Evolutionary conservation across 2,888 invertebrate species (phyloP), one percentile per base, ranked within the genome.

Genomic region (Tenthredo livida): DNA sequence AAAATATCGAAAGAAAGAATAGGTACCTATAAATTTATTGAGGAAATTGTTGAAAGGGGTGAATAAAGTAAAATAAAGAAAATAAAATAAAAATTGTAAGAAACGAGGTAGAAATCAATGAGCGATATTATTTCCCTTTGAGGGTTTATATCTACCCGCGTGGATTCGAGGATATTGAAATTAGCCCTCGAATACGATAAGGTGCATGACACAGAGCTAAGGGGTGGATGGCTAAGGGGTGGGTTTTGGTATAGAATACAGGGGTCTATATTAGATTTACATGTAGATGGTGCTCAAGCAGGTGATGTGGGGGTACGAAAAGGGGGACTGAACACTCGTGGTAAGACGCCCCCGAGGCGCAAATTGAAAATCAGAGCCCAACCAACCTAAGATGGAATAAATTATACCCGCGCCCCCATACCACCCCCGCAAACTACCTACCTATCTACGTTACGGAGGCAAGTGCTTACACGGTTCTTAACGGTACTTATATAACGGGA

Each of bases 201-300:
- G 37, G 37, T 70, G 33, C 70, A 37, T 70, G 70, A 70, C 29
- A 37, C 70, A 67, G 25, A 15, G 47, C 6, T 21, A 15, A 9
- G 21, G 47, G 25, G 75, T 25, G 40, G 2, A 40, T 12, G 33
- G 78, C 7, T n/a, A n/a, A 29, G 29, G 29, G 33, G 58, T 58
- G 17, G n/a, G 54, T 65, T 58, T 61, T 50, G 37, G 43, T 89
- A 88, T 87, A 89, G 89, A 88, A 88, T 89, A 88, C 86, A 82
- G 88, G 88, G 86, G 87, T 88, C 89, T 89, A 90, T 91, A 92
- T 92, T 91, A 92, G 90, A 92, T 92, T 92, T 92, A 91, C 92
- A 92, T 92, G 91, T 91, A 92, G 92, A 92, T 92, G 90, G 91
- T 89, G 88, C 89, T 92, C 91, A 92, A 92, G 90, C 90, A 92